Percentiles rank a stretch among this genome's conserved stretches.
Conservation (phyloP, 1,140 invertebrate species). For the Rhopalosiphum padi region DNA sequence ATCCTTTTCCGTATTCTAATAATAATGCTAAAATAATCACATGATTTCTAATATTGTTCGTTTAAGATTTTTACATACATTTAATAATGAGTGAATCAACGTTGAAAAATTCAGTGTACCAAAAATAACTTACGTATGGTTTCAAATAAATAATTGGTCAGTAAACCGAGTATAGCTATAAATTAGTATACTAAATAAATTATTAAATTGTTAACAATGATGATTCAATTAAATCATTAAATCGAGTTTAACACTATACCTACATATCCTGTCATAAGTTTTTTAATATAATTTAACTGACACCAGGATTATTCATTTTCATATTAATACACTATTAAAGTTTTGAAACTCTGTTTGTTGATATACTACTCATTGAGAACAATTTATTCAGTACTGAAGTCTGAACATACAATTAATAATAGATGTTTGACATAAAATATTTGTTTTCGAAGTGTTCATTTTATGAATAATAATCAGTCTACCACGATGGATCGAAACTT, state of each 20-base stretch:
- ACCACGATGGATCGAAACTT: not conserved
- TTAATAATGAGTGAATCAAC: not conserved
- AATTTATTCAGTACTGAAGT: not conserved
- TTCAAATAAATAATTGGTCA: not conserved
- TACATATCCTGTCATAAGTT: not conserved
- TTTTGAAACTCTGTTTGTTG: not conserved
- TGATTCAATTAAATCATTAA: not conserved
- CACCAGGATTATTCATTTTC: not conserved
- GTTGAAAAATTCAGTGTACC: not conserved
- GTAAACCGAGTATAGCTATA: not conserved
- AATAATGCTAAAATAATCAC: not conserved
- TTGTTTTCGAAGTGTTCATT: not conserved
- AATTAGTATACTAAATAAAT: not conserved
- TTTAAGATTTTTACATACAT: not conserved
- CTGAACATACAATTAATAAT: not conserved
- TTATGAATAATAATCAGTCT: not conserved
- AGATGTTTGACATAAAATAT: not conserved
- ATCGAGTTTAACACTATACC: not conserved
- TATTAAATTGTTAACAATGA: not conserved
- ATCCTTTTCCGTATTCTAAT: not conserved
- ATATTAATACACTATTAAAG: not conserved
- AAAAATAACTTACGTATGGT: not conserved
- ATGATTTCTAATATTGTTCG: not conserved
- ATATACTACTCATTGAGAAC: not conserved
- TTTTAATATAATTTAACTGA: not conserved